phyloP scores from a whole-genome alignment of 1,140 invertebrate species.

The Heliconius nattereri region DNA sequence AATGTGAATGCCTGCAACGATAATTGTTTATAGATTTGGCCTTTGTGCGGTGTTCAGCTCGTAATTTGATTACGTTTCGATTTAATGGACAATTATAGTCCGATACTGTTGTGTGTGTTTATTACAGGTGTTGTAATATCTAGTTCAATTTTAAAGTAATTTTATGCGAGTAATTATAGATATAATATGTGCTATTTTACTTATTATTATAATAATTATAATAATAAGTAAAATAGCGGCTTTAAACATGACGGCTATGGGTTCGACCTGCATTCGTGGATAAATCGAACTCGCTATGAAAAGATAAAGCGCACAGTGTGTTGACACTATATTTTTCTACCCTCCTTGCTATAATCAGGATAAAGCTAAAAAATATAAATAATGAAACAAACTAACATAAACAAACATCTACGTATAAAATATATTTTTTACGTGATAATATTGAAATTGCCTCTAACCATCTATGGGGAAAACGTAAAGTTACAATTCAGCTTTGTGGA shows the following conservation, averaged over 20 bases:
- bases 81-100: constrained; percentile 7
- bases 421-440: neutral
- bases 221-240: no score
- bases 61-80: constrained; percentile 15
- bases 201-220: no score
- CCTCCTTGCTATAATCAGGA: no score
- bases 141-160: no score
- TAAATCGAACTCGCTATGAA: no score
- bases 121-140: neutral
- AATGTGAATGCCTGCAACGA: constrained; percentile 25
- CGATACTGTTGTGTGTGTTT: neutral
- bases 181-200: no score
- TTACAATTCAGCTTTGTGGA: constrained; percentile 19
- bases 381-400: neutral
- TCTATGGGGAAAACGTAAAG: neutral
- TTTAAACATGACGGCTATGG: no score
- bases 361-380: neutral
- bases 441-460: neutral
- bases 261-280: no score
- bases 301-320: no score
- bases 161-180: no score
- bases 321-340: neutral
- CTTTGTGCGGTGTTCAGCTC: neutral
- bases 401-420: neutral
- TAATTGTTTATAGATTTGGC: constrained; percentile 33